Conservation (phyloP, 1,140 invertebrate species). For the Orchesella cincta region DNA sequence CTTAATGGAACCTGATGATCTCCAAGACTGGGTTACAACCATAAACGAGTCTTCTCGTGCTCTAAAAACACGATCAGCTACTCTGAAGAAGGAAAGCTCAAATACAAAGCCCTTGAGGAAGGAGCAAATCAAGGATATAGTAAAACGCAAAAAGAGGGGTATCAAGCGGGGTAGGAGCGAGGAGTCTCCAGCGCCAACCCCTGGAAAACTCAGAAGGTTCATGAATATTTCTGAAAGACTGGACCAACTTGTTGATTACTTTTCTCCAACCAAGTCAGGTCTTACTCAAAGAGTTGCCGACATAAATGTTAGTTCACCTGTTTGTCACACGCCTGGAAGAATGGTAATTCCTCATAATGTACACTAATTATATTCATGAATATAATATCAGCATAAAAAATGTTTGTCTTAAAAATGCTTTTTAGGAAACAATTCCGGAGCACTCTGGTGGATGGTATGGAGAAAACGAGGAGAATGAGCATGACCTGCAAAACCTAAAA, state of each 20-base stretch:
- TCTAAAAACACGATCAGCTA: slow-evolving; percentile 36
- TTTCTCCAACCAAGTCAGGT: slow-evolving; percentile 33
- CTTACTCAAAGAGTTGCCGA: not conserved
- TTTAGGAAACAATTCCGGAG: not conserved
- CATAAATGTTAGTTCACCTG: not conserved
- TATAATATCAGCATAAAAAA: not conserved
- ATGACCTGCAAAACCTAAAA: not conserved
- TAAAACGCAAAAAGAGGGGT: slow-evolving; percentile 20
- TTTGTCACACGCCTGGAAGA: not conserved
- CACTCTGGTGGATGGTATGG: not conserved
- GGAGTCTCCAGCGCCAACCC: slow-evolving; percentile 34
- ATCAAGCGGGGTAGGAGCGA: slow-evolving; percentile 3
- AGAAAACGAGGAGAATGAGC: not conserved
- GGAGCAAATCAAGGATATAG: slow-evolving; percentile 40
- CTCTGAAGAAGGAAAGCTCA: slow-evolving; percentile 39
- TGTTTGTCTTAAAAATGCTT: not conserved
- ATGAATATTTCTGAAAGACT: slow-evolving; percentile 45
- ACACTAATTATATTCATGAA: not conserved
- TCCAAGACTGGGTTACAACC: slow-evolving; percentile 36
- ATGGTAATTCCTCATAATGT: not conserved
- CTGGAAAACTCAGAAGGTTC: slow-evolving; percentile 43
- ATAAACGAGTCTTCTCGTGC: slow-evolving; percentile 35
- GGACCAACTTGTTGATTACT: slow-evolving; percentile 44
- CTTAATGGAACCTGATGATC: slow-evolving; percentile 35
- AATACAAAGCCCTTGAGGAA: slow-evolving; percentile 36